Conservation (phyloP, 2,797 vertebrate species). For the Apogon hyalosoma region DNA sequence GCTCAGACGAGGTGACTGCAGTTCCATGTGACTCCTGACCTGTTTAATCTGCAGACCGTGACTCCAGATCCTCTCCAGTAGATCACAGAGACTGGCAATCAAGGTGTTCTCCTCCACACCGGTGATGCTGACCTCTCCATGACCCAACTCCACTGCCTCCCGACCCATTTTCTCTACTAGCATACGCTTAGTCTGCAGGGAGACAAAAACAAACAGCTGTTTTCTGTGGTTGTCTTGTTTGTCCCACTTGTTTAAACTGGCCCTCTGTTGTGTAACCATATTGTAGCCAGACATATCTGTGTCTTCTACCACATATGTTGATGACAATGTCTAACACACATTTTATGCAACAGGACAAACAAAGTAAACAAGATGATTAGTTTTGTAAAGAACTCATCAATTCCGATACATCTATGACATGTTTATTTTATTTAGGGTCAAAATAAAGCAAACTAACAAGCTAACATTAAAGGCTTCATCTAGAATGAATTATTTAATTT, state of each 20-base stretch:
- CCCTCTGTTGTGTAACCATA: no score
- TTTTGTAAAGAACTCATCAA: neutral
- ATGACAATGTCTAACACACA: neutral
- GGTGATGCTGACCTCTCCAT: constrained; percentile 97
- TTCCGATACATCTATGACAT: no score
- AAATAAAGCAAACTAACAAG: no score
- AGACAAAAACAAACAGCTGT: neutral
- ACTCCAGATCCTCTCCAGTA: constrained; percentile 98
- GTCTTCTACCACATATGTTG: no score
- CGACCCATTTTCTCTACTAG: constrained; percentile 99
- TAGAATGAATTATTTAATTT: no score
- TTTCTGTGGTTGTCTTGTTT: neutral
- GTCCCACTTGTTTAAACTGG: no score
- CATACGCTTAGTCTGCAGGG: constrained; percentile 95
- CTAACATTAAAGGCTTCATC: no score
- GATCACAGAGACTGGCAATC: constrained; percentile 97
- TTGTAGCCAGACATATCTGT: no score
- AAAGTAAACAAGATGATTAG: neutral
- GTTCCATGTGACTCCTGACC: constrained; percentile 78
- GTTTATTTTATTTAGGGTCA: no score
- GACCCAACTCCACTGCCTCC: constrained; percentile 97
- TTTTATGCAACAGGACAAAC: neutral
- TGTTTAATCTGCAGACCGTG: constrained; percentile 98
- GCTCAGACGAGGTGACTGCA: neutral
- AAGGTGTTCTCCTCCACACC: constrained; percentile 98